Evolutionary conservation across 2,797 vertebrate genomes (phyloP), one percentile per base, ranked within the genome.

Genomic region (Microhierax caerulescens): DNA sequence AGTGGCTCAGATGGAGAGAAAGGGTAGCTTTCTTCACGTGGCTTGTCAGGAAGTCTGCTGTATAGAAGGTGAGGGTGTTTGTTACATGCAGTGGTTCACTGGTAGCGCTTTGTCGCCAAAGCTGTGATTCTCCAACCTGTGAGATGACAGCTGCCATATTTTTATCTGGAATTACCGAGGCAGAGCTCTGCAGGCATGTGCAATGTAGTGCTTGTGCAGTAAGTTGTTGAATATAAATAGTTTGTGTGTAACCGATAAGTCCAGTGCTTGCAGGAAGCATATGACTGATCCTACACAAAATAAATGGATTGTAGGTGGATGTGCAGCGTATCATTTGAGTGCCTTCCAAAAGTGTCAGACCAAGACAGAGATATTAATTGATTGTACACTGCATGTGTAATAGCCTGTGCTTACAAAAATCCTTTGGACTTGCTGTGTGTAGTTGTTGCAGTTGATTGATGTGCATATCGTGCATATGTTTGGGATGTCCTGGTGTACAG

Each of bases 221-320:
- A 12, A 39, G 30, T 25, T 43, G 56, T 53, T 57, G 37, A 70
- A 53, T 64, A 56, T 45, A 57, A 89, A 75, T 87, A 81, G 86
- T 79, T 64, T 22, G 22, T 60, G 17, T 27, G 64, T 74, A 73
- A 43, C 24, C 3, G 0, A 10, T 70, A 19, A 91, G 64, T 64
- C 51, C 18, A 0, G 63, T 56, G 67, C 70, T 82, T 17, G 2
- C 36, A 28, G 67, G 85, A 64, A 64, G 68, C 25, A 0, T 77
- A 9, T 70, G 93, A 27, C 75, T 80, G 90, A 88, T 90, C 64
- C 78, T 70, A 48, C 82, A 64, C 72, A 59, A 59, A 88, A 56
- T 51, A 34, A 20, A 23, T 8, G 56, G 50, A 21, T n/a, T 88
- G 85, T 32, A 70, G 82, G 82, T 90, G 75, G 82, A 74, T 59